phyloP scores from a whole-genome alignment of 2,113 vertebrate species.

The Cephalopholis sonnerati region DNA sequence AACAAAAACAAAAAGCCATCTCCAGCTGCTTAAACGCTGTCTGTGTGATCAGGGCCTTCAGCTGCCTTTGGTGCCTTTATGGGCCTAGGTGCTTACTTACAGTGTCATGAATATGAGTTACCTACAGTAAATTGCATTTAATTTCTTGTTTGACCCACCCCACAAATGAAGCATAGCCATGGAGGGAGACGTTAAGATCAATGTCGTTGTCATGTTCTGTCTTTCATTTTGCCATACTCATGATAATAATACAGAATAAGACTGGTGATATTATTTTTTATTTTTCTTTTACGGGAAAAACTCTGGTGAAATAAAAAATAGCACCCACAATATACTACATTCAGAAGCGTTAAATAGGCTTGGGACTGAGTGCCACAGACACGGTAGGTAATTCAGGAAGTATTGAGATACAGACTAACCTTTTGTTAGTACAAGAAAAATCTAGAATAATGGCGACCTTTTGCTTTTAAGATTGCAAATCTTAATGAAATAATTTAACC shows the following conservation, averaged over 20 bases:
- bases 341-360: background rate
- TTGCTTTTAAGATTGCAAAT: background rate
- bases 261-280: background rate
- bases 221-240: background rate
- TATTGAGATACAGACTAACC: background rate
- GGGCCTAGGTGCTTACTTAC: background rate
- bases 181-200: background rate
- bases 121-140: background rate
- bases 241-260: no score
- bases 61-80: background rate
- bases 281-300: background rate
- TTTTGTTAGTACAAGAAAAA: background rate
- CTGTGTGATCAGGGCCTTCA: no score
- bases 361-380: background rate
- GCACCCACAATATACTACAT: background rate
- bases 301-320: no score
- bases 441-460: background rate
- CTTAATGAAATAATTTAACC: background rate
- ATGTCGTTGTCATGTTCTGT: background rate
- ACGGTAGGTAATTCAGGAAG: no score
- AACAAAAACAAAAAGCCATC: no score
- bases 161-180: background rate
- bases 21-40: no score
- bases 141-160: background rate
- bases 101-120: constrained; percentile 12